These are phyloP conservation scores for Chymomyza caudatula DNA, from an alignment of 2,888 invertebrate species.

Conservation along the genomic window DNA sequence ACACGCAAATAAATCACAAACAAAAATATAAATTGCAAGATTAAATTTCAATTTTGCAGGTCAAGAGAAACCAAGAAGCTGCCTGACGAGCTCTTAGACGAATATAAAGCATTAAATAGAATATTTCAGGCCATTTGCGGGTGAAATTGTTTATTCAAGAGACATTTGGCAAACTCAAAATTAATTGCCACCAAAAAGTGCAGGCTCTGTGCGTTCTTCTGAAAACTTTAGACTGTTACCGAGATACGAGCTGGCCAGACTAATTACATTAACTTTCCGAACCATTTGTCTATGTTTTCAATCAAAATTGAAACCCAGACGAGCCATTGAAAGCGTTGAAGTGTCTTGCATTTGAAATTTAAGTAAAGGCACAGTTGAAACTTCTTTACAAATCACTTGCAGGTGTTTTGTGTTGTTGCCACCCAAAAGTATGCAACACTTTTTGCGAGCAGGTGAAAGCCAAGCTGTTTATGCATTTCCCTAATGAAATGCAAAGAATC, in stretches of 20 bases:
- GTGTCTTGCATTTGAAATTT: constrained; percentile 4
- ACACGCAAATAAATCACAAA: neutral
- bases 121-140: neutral
- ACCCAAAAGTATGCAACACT: too few relatives aligned
- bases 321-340: constrained; percentile 5
- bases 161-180: neutral
- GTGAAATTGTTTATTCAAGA: neutral
- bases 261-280: constrained; percentile 18
- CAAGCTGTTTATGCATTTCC: neutral
- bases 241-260: neutral
- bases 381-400: too few relatives aligned
- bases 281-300: constrained; percentile 8
- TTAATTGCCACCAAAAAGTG: neutral
- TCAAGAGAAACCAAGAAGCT: neutral
- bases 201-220: neutral
- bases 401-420: neutral
- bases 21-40: neutral
- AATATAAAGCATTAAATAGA: neutral
- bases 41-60: neutral
- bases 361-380: neutral
- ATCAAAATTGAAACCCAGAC: constrained; percentile 8
- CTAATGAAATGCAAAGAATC: constrained; percentile 19
- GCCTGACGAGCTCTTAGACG: too few relatives aligned
- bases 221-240: neutral
- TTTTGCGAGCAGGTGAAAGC: neutral